Evolutionary conservation across 2,797 vertebrate genomes (phyloP).

Genomic region (Onychomys arenicola): DNA sequence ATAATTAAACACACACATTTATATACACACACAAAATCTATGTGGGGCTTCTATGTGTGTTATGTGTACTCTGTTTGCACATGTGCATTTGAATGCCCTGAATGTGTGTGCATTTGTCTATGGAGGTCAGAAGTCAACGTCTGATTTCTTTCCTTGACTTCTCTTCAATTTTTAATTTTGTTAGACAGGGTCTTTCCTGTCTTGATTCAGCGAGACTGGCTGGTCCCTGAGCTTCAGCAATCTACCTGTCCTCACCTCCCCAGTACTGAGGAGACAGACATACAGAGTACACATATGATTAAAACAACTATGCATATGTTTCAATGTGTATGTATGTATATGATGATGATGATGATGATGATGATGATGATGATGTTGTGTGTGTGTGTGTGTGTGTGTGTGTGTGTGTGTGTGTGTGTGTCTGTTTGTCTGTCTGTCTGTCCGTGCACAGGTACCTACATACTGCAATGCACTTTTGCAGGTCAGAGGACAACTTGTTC

Average conservation of each 20-base stretch:
- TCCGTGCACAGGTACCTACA: neutral
- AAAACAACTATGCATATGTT: neutral
- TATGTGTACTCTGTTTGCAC: neutral
- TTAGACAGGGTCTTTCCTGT: neutral
- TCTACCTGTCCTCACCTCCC: neutral
- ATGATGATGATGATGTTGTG: neutral
- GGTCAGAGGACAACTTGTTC: neutral
- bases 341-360: neutral
- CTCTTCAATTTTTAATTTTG: neutral
- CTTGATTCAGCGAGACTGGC: neutral
- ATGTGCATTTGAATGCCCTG: neutral
- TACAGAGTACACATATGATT: neutral
- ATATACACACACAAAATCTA: neutral
- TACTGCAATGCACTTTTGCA: neutral
- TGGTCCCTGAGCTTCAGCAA: neutral
- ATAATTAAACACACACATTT: neutral
- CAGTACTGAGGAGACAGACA: neutral
- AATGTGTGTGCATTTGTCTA: neutral
- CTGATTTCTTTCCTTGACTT: neutral
- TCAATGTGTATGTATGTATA: neutral
- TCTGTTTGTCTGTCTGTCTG: neutral
- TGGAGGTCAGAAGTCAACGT: neutral
- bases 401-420: too few species aligned
- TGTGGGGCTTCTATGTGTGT: neutral
- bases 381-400: neutral